phyloP scores from a whole-genome alignment of 64 coral and sea anemone species.

The Porites australiensis region DNA sequence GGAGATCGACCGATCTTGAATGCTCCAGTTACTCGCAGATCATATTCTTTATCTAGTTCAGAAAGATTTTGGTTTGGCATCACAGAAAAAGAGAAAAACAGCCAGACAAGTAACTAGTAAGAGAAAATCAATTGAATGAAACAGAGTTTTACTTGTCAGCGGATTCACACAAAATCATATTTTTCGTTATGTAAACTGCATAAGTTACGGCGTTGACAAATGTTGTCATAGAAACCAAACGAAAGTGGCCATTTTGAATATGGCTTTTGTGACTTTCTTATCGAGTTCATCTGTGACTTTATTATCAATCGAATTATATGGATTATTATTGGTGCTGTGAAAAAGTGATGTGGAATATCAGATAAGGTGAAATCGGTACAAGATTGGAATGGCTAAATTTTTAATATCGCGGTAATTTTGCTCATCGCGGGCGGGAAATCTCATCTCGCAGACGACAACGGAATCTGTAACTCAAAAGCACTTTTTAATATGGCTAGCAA shows the following conservation, averaged over 20 bases:
- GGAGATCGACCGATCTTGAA: slow-evolving; percentile 36
- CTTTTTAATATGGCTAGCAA: slow-evolving; percentile 76
- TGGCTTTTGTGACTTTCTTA: neutral
- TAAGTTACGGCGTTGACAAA: neutral
- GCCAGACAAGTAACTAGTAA: no score
- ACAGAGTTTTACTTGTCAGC: neutral
- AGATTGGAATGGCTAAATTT: neutral
- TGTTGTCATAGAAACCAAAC: slow-evolving; percentile 33
- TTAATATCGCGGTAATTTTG: neutral
- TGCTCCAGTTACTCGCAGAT: neutral
- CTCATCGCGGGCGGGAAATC: no score
- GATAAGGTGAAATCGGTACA: neutral
- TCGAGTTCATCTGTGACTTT: neutral
- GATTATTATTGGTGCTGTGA: neutral
- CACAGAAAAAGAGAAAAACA: no score
- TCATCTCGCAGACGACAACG: neutral
- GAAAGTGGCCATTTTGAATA: neutral
- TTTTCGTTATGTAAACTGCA: neutral
- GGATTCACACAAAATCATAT: neutral
- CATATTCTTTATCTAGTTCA: neutral
- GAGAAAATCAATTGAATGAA: no score
- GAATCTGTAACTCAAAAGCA: neutral
- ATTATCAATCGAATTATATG: neutral
- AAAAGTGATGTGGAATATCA: neutral
- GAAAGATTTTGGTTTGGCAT: neutral